Conservation (phyloP, 2,888 invertebrate genomes). For the Ommatoiulus sabulosus region DNA sequence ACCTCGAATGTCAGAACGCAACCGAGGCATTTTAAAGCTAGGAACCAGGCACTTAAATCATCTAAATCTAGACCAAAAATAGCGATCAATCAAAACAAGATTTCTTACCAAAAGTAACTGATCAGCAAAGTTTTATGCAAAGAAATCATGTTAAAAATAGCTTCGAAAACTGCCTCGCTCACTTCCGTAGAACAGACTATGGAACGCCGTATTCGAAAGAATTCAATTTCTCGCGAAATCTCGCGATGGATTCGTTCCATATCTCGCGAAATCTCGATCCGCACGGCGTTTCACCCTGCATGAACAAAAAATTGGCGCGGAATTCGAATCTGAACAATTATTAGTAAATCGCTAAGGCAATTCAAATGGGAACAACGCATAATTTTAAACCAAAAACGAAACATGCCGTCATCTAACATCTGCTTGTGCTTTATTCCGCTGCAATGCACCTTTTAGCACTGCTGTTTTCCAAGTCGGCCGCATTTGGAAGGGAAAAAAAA, state of each 20-base stretch:
- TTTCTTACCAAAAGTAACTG: neutral
- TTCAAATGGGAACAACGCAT: neutral
- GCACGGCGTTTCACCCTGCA: too few relatives aligned
- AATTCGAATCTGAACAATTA: neutral
- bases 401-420: neutral
- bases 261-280: neutral
- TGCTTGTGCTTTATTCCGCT: neutral
- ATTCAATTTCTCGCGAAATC: neutral
- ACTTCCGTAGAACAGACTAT: neutral
- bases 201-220: neutral
- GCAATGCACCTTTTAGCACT: too few relatives aligned
- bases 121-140: neutral
- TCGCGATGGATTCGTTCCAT: neutral
- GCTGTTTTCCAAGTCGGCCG: too few relatives aligned
- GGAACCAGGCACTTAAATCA: neutral
- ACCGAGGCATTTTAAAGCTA: neutral
- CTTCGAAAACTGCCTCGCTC: neutral
- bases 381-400: neutral
- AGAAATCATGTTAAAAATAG: neutral
- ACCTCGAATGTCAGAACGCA: neutral
- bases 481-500: too few relatives aligned
- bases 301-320: neutral
- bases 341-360: neutral
- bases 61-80: neutral
- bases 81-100: neutral